Evolutionary conservation across 2,888 invertebrate species (phyloP), one percentile per base, ranked within the genome.

Genomic region (Synanthedon tipuliformis): DNA sequence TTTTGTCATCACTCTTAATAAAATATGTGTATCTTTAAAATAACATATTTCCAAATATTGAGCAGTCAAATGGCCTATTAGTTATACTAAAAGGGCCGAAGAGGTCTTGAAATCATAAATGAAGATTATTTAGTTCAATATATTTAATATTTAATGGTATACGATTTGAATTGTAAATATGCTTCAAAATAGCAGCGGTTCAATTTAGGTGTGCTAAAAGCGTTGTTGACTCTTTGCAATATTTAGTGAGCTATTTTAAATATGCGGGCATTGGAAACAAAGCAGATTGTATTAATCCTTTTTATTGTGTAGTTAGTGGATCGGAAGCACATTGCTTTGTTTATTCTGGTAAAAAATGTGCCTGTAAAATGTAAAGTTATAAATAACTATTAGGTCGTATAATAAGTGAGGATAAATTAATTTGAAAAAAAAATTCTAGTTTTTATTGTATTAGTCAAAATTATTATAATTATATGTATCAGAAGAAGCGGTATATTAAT

Each of bases 331-430:
- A 73, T 76, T 66, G 82, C 81, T 81, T 83, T 75, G 75, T 82
- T 85, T 82, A 77, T 81, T 81, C 76, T 80, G 75, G 75, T 81
- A 84, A 86, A 85, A 83, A 78, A 84, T 85, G 86, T 86, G 85
- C 86, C 86, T 86, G 84, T 85, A 83, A 83, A 34, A 80, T 83
- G 76, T 83, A 84, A 86, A 84, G 76, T 86, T 23, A 83, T 79
- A 75, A 23, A 34, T 34, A 34, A 34, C 34, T 73, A 80, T 84
- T 23, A 86, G 85, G 82, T 79, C 78, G 81, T 61, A 76, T 79
- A 34, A 70, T 80, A 81, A 79, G 79, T 76, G 78, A 82, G 74
- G 72, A 76, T 72, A 71, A 79, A 75, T 78, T 81, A 64, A 72
- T 75, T 80, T 73, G 60, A 74, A 78, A 23, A 78, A 23, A 23